Base-by-base conservation (phyloP, 2,888 invertebrate species). In the Tetragonula carbonaria region DNA sequence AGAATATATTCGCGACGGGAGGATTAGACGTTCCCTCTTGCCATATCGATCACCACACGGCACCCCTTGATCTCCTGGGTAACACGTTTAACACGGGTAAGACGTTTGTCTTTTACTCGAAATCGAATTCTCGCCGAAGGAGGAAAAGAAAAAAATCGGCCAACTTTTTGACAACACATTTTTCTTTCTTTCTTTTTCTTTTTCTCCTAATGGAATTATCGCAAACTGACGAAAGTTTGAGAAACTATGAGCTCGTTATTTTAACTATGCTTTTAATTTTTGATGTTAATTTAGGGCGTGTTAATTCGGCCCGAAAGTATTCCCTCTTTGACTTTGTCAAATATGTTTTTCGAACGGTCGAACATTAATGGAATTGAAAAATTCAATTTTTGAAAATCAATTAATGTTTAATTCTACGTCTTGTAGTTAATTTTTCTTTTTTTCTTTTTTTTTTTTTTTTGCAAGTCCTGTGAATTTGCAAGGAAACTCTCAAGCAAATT, bases 181-280 rank as follows among this genome's bases (percentile, higher is more conserved):
- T 33, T 77, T 68, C 50, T 33, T 50, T 70, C 8, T 45, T 45
- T 8, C 4, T 38, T 6, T 63, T 50, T 33, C 65, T 38, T 38
- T 6, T 77, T 68, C 50, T 50, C 28, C 65, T 70, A 28, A 65
- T 70, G 55, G 71, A 71, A 80, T 77, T 71, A 71, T 70, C 33
- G 16, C 23, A 23, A n/a, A 2, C 28, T 33, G 11, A n/a, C 16
- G 21, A 14, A 57, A 45, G 23, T 23, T 50, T 21, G n/a, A 3
- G 3, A 23, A 23, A 38, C 5, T 59, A 16, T n/a, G 28, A 21
- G 4, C 23, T 33, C 14, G 38, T 18, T 66, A 13, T 57, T 75
- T 75, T 57, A 23, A 45, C 18, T 45, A 14, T n/a, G 18, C 23
- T 38, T 53, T 21, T 59, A 59, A 59, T 11, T 55, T 6, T 5